Base-by-base conservation (phyloP, 2,888 invertebrate species). In the Pollenia angustigena region DNA sequence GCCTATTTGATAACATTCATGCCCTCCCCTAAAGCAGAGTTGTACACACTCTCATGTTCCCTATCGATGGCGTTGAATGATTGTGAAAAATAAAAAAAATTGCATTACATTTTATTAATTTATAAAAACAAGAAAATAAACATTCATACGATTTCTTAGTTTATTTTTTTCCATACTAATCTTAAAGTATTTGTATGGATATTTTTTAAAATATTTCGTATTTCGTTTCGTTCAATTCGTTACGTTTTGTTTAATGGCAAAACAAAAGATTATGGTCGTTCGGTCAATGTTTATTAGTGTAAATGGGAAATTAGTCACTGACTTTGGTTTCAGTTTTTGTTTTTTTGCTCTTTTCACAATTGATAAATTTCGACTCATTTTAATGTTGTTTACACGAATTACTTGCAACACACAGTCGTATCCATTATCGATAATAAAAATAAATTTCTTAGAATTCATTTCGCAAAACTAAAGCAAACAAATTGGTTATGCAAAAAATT, bases 271-370 rank as follows among this genome's bases (percentile, higher is more conserved):
- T 76, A 60, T 62, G 64, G 32, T n/a, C 69, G 50, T 6, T 32
- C 18, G 18, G 42, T 11, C 23, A 75, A 64, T 71, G 69, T 83
- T 86, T 86, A 86, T 86, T 83, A 71, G 58, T 75, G 83, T 58
- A 64, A 80, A 64, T 83, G 82, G 52, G 8, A 82, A 86, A 86
- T 86, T 82, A 86, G 79, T 86, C 85, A 86, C 72, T 79, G 82
- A 16, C 46, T 82, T 56, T 18, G 48, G 44, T 81, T 72, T 23
- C n/a, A 8, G 44, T 62, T 18, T 23, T 11, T 3, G 8, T 42
- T 46, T 50, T 69, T 18, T 69, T 52, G 40, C 44, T 1, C 11
- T 48, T 56, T 66, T 74, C 16, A 46, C 46, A 46, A 69, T 58
- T 79, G 81, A 81, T 75, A 74, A 82, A 79, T 79, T 62, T 56